phyloP scores from a whole-genome alignment of 2,113 vertebrate species.

The Erythrolamprus reginae region DNA sequence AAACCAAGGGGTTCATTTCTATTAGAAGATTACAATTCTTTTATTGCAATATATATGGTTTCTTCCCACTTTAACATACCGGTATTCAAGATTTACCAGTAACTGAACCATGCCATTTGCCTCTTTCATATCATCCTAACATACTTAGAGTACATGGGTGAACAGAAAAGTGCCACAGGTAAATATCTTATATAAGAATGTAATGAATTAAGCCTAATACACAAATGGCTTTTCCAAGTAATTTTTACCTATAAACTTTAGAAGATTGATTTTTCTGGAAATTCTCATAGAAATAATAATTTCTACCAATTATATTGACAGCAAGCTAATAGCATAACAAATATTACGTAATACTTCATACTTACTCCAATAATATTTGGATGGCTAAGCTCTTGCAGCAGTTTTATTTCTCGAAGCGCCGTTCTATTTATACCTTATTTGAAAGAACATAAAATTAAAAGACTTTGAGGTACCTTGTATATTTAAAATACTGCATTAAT shows the following conservation, averaged over 20 bases:
- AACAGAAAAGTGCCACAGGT: background rate
- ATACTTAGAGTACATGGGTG: background rate
- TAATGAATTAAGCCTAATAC: background rate
- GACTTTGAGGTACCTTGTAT: background rate
- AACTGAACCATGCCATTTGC: background rate
- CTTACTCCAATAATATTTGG: constrained; percentile 96
- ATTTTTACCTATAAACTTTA: background rate
- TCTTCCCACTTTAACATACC: background rate
- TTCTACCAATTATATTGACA: background rate
- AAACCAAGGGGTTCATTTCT: background rate
- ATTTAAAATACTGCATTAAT: background rate
- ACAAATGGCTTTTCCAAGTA: background rate
- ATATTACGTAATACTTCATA: constrained; percentile 60
- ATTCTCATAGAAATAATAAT: background rate
- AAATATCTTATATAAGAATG: background rate
- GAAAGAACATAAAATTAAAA: background rate
- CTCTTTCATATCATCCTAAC: background rate
- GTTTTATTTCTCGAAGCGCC: constrained; percentile 93
- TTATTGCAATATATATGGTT: background rate
- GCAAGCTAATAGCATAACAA: background rate
- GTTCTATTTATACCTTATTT: constrained; percentile 93
- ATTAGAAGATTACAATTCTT: background rate
- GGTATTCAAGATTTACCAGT: background rate
- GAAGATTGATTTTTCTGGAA: background rate
- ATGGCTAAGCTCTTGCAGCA: constrained; percentile 94